These are phyloP conservation scores for Sphaerolaimus hirsutus DNA, from an alignment of 2,888 invertebrate genomes.

Conservation along the genomic window DNA sequence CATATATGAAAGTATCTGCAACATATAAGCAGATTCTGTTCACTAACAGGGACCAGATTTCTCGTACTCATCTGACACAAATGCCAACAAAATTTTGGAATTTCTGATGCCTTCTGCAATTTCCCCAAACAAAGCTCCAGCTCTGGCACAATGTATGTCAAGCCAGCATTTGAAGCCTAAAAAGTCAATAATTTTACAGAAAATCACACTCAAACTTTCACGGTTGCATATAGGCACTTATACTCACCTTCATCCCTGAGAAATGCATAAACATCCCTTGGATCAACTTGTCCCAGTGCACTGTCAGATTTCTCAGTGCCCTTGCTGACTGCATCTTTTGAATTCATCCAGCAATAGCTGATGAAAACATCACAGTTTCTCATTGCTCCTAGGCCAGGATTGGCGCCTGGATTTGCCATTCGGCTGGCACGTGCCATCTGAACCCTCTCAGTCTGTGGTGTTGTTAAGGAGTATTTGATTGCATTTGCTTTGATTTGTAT, in stretches of 20 bases:
- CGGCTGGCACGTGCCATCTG: too few relatives aligned
- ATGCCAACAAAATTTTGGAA: conserved; percentile 19
- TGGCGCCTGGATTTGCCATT: too few relatives aligned
- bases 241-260: not conserved
- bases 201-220: not conserved
- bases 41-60: conserved; percentile 1
- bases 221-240: not conserved
- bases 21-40: too few relatives aligned
- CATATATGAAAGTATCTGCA: too few relatives aligned
- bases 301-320: conserved; percentile 18
- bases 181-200: conserved; percentile 13
- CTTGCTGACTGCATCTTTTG: conserved; percentile 14
- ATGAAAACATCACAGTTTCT: conserved; percentile 18
- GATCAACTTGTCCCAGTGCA: conserved; percentile 23
- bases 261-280: conserved; percentile 11
- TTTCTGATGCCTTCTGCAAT: conserved; percentile 22
- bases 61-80: conserved; percentile 19
- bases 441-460: too few relatives aligned
- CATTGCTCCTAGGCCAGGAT: too few relatives aligned
- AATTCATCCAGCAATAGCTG: conserved; percentile 25
- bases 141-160: conserved; percentile 22
- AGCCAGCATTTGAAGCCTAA: conserved; percentile 23
- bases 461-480: too few relatives aligned
- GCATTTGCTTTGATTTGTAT: too few relatives aligned
- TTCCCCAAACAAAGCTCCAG: conserved; percentile 23